These are phyloP conservation scores for Gouania willdenowi DNA, from an alignment of 2,797 vertebrate species.

Conservation along the genomic window DNA sequence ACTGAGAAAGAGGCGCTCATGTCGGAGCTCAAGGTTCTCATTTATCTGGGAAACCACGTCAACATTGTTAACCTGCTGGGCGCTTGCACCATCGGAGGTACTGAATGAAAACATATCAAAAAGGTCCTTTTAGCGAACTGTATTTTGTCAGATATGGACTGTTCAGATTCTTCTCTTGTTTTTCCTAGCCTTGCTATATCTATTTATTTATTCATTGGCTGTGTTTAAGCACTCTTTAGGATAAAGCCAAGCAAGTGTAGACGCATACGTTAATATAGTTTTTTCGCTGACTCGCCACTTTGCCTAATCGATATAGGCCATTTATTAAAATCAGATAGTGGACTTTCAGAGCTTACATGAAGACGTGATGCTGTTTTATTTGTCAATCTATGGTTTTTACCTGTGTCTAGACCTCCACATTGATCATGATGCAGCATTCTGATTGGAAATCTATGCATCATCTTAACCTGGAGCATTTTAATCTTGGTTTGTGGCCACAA, in stretches of 20 bases:
- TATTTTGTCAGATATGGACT: not conserved
- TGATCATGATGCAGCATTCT: conserved; percentile 26
- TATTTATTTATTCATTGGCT: conserved; percentile 2
- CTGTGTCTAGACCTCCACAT: conserved; percentile 25
- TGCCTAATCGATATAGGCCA: not conserved
- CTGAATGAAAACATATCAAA: conserved; percentile 8
- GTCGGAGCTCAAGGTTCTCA: conserved; percentile 97
- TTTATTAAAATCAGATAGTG: conserved; percentile 44
- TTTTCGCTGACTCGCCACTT: conserved; percentile 13
- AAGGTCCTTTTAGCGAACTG: not conserved
- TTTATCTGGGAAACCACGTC: conserved; percentile 95
- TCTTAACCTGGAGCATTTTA: conserved; percentile 2
- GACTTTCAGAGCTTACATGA: conserved; percentile 5
- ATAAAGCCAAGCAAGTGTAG: not conserved
- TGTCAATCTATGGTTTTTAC: conserved; percentile 28
- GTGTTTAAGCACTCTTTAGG: not conserved
- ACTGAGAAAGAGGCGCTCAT: conserved; percentile 96
- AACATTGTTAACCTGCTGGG: conserved; percentile 97
- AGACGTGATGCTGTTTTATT: conserved; percentile 21
- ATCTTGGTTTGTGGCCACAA: not conserved
- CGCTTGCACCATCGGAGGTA: conserved; percentile 94
- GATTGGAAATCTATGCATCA: conserved; percentile 7
- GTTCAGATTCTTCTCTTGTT: not conserved
- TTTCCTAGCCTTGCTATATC: not conserved
- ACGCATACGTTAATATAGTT: not conserved